Percentiles rank a stretch among this genome's conserved stretches.
Conservation (phyloP, 2,113 vertebrate genomes). For the Sisor rabdophorus region DNA sequence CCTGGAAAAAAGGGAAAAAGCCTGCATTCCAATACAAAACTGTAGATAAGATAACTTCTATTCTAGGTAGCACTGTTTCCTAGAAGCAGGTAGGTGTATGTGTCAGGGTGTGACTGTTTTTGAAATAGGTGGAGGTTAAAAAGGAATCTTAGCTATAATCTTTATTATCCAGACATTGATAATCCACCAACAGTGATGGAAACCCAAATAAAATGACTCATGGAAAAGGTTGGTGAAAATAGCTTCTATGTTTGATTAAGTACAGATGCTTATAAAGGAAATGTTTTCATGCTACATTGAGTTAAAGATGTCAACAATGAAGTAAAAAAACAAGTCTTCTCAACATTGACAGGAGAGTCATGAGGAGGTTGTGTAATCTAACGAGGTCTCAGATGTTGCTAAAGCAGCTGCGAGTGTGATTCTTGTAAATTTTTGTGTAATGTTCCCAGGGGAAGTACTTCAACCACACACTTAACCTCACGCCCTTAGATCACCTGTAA, state of each 20-base stretch:
- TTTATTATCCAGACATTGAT: background rate
- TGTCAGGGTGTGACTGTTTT: constrained; percentile 31
- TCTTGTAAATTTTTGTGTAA: constrained; percentile 22
- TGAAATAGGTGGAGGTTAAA: constrained; percentile 21
- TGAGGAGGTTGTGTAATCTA: background rate
- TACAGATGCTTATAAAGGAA: constrained; percentile 3
- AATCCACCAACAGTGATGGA: constrained; percentile 6
- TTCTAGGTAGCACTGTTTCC: constrained; percentile 40
- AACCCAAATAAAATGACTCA: background rate
- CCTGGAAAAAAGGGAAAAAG: constrained; percentile 27
- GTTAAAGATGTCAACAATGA: background rate
- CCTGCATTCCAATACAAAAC: constrained; percentile 26
- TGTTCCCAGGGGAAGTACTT: constrained; percentile 32
- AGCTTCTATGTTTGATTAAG: background rate
- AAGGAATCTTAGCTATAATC: background rate
- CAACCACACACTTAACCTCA: constrained; percentile 18
- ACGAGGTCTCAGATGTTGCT: constrained; percentile 3
- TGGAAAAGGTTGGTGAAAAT: constrained; percentile 28
- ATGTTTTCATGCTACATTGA: background rate
- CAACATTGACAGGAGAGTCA: background rate
- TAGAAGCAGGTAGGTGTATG: constrained; percentile 9
- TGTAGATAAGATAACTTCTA: constrained; percentile 42
- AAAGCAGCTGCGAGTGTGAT: constrained; percentile 17
- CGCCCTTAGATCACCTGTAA: constrained; percentile 2
- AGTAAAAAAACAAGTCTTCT: background rate